Evolutionary conservation across 2,113 vertebrate species (phyloP).

Genomic region (Patagioenas fasciata): DNA sequence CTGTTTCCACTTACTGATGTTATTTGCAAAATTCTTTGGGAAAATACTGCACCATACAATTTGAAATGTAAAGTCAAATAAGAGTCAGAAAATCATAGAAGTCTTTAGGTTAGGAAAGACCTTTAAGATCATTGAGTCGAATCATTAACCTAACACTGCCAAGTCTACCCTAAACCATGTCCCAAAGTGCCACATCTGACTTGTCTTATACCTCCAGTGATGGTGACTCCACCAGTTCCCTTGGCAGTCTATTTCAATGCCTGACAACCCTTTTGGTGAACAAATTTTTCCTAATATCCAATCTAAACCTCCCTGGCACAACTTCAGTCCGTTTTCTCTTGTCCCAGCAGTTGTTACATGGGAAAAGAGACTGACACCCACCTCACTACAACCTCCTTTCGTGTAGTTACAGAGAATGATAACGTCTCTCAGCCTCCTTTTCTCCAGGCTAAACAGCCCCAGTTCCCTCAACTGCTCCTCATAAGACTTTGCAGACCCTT

Average conservation of each 20-base stretch:
- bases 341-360: neutral
- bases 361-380: neutral
- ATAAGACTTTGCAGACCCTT: neutral
- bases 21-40: neutral
- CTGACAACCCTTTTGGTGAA: neutral
- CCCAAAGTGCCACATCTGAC: rapidly evolving
- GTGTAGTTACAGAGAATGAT: neutral
- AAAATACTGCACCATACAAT: neutral
- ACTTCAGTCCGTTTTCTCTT: neutral
- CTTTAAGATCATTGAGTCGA: neutral
- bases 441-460: neutral
- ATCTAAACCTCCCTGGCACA: neutral
- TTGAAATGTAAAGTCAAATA: neutral
- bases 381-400: neutral
- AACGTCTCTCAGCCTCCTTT: neutral
- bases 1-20: neutral
- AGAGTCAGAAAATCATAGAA: neutral
- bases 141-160: rapidly evolving
- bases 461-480: rapidly evolving
- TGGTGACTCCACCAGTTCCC: neutral
- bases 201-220: neutral
- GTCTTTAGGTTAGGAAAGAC: neutral
- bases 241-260: neutral
- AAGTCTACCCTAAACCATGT: neutral
- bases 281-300: neutral